These are phyloP conservation scores for Vanessa cardui DNA, from an alignment of 2,888 invertebrate species.

Conservation along the genomic window DNA sequence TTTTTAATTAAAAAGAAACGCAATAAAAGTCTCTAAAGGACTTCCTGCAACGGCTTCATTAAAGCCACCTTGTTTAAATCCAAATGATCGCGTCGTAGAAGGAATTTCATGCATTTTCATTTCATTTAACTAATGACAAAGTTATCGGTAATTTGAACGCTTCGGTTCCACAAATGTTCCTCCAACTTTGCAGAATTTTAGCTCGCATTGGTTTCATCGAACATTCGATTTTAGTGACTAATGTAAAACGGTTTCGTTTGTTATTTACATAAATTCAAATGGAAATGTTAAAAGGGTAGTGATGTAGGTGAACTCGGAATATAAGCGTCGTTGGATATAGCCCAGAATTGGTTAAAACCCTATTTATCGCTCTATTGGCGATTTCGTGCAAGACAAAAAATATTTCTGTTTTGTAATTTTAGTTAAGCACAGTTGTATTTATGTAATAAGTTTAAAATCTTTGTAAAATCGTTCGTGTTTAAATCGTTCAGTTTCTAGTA, in stretches of 20 bases:
- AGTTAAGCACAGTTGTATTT: too few relatives aligned
- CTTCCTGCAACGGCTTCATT: conserved; percentile 27
- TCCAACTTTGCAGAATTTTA: conserved; percentile 18
- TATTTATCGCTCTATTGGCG: not conserved
- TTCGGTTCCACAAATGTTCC: conserved; percentile 19
- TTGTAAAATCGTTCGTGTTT: too few relatives aligned
- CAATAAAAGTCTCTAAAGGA: conserved; percentile 17
- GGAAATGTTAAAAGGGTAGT: conserved; percentile 8
- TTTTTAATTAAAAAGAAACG: conserved; percentile 27
- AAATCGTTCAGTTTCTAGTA: too few relatives aligned
- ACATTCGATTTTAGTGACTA: conserved; percentile 6
- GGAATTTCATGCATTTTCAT: conserved; percentile 22
- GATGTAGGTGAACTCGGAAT: not conserved
- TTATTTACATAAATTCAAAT: conserved; percentile 9
- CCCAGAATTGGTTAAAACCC: not conserved
- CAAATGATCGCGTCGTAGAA: conserved; percentile 16
- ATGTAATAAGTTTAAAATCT: too few relatives aligned
- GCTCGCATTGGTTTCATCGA: conserved; percentile 12
- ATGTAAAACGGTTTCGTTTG: conserved; percentile 10
- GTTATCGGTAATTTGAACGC: conserved; percentile 22
- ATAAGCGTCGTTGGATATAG: not conserved
- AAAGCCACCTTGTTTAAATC: conserved; percentile 20
- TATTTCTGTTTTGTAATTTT: too few relatives aligned
- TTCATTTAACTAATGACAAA: conserved; percentile 24
- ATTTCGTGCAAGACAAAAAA: not conserved